Evolutionary conservation across 2,113 vertebrate genomes (phyloP).

Genomic region (Variabilichromis moorii): DNA sequence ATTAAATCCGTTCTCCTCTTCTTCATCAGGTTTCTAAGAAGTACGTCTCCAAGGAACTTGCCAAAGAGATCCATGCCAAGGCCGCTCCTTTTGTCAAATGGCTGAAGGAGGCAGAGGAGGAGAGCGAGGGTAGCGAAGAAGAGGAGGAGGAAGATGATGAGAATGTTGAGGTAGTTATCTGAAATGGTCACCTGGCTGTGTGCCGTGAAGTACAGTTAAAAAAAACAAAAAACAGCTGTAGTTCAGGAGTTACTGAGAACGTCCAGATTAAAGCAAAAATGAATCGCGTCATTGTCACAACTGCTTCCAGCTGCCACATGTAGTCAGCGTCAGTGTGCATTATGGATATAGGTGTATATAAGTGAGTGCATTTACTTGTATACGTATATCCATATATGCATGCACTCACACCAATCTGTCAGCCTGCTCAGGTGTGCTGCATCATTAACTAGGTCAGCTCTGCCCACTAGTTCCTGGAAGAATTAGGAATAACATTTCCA

Average conservation of each 20-base stretch:
- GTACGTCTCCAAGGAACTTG: conserved; percentile 95
- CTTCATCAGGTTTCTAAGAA: conserved; percentile 89
- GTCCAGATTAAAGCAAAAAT: rapidly evolving
- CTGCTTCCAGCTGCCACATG: background rate
- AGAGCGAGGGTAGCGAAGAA: conserved; percentile 89
- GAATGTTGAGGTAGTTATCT: conserved; percentile 82
- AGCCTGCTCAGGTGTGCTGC: background rate
- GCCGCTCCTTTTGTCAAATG: conserved; percentile 96
- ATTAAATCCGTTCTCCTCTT: background rate
- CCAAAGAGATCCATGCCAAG: conserved; percentile 97
- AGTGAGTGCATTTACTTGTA: background rate
- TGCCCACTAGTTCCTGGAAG: background rate
- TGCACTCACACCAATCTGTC: background rate
- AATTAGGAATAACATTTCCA: background rate
- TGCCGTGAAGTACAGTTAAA: rapidly evolving
- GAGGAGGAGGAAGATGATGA: conserved; percentile 78
- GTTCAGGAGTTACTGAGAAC: background rate
- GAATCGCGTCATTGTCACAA: rapidly evolving
- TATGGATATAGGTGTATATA: background rate
- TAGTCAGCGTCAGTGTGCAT: background rate
- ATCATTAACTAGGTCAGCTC: background rate
- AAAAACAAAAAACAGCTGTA: background rate
- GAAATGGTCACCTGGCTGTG: background rate
- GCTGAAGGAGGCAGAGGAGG: conserved; percentile 97
- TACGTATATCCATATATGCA: background rate